Conservation (phyloP, 2,797 vertebrate species). For the Buceros bicornis region DNA sequence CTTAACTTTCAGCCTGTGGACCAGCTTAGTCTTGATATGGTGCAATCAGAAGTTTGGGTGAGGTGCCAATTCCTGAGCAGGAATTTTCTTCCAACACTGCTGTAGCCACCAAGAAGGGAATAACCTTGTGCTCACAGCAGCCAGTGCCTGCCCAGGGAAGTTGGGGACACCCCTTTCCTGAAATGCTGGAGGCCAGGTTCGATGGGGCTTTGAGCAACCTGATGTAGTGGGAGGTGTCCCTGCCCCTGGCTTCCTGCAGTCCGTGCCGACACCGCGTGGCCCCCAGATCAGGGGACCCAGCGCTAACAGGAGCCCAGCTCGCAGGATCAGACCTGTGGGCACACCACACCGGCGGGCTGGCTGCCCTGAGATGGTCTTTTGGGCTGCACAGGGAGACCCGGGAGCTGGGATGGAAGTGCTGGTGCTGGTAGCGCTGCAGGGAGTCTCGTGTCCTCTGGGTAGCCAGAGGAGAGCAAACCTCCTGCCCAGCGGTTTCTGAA, state of each 20-base stretch:
- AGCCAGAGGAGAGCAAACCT: not conserved
- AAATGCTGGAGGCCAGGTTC: too few species aligned
- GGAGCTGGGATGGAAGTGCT: not conserved
- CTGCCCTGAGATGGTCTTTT: not conserved
- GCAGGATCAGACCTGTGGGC: not conserved
- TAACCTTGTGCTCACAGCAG: not conserved
- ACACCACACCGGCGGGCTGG: not conserved
- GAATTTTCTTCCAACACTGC: not conserved
- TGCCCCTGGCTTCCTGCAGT: not conserved
- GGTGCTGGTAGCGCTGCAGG: not conserved
- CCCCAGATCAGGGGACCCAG: not conserved
- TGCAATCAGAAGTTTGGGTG: not conserved
- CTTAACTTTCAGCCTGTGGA: not conserved
- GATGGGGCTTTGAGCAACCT: too few species aligned
- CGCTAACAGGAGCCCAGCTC: not conserved
- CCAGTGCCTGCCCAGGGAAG: fast-evolving
- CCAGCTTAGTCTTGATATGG: not conserved
- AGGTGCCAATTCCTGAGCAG: not conserved
- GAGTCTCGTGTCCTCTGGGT: not conserved
- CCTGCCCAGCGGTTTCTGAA: not conserved
- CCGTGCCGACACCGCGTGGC: not conserved
- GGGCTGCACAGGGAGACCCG: fast-evolving
- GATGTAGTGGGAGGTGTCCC: too few species aligned
- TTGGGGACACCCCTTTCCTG: too few species aligned
- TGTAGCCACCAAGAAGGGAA: not conserved